Percentiles rank a stretch among this genome's conserved stretches.
These are phyloP conservation scores for Antheraea assamensis DNA, from an alignment of 2,888 invertebrate genomes.

Conservation along the genomic window DNA sequence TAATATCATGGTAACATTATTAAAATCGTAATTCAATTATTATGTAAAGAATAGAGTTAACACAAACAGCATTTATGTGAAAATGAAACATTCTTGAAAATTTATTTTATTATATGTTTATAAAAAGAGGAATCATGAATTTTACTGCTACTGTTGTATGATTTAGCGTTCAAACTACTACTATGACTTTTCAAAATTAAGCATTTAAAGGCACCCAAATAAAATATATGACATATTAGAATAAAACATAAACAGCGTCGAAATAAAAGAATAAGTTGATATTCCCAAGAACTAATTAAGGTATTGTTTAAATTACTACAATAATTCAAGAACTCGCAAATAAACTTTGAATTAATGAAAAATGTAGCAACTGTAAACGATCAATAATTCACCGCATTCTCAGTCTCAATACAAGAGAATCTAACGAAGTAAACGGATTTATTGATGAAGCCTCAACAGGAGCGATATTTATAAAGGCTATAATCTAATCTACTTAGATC, in stretches of 20 bases:
- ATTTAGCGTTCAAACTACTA: not conserved
- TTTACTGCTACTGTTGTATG: not conserved
- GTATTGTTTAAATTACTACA: not conserved
- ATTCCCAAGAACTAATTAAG: not conserved
- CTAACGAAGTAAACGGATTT: conserved; percentile 32
- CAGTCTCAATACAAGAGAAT: conserved; percentile 29
- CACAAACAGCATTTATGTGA: too few species aligned
- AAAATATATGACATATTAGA: not conserved
- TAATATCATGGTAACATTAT: not conserved
- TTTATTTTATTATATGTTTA: not conserved
- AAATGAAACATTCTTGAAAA: not conserved
- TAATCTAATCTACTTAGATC: conserved; percentile 40
- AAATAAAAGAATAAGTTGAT: not conserved
- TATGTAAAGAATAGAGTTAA: too few species aligned
- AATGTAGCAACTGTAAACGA: conserved; percentile 5
- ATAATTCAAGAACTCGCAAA: not conserved
- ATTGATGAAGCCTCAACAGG: conserved; percentile 30
- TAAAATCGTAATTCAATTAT: not conserved
- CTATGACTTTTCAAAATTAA: not conserved
- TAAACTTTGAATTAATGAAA: not conserved
- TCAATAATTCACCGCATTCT: conserved; percentile 16
- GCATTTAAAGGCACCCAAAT: not conserved
- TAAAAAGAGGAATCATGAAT: not conserved
- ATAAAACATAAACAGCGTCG: not conserved
- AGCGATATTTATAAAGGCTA: conserved; percentile 37